These are phyloP conservation scores for Propithecus perrieri DNA, from an alignment of 2,797 vertebrate genomes.

Conservation along the genomic window DNA sequence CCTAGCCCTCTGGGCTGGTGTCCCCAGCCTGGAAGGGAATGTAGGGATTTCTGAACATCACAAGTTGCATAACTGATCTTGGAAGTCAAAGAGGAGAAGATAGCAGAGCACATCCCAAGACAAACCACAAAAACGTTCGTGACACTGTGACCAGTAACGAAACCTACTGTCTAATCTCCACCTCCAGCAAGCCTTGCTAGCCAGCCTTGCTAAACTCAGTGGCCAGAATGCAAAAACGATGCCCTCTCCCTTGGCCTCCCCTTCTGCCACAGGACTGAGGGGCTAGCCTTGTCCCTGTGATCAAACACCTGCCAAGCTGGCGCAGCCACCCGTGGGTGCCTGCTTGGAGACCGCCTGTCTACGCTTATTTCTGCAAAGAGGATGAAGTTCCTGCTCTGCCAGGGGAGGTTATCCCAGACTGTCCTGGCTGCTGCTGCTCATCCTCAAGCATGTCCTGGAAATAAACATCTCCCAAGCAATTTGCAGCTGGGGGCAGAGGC, in stretches of 20 bases:
- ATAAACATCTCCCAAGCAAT: slow-evolving; percentile 63
- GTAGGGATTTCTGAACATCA: background rate
- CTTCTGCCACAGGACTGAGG: background rate
- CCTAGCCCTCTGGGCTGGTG: background rate
- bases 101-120: background rate
- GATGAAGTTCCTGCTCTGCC: background rate
- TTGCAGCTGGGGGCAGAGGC: slow-evolving; percentile 54
- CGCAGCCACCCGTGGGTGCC: background rate
- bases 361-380: background rate
- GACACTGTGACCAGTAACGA: background rate
- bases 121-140: background rate
- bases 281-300: background rate
- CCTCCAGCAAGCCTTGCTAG: background rate
- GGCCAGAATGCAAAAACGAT: background rate
- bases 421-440: slow-evolving; percentile 55
- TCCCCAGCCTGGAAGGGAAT: background rate
- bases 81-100: background rate
- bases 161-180: background rate
- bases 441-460: background rate
- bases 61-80: background rate
- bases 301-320: background rate
- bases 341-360: background rate
- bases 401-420: background rate
- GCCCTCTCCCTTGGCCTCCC: background rate
- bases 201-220: background rate